Conservation (phyloP, 2,797 vertebrate species). For the Alosa sapidissima region DNA sequence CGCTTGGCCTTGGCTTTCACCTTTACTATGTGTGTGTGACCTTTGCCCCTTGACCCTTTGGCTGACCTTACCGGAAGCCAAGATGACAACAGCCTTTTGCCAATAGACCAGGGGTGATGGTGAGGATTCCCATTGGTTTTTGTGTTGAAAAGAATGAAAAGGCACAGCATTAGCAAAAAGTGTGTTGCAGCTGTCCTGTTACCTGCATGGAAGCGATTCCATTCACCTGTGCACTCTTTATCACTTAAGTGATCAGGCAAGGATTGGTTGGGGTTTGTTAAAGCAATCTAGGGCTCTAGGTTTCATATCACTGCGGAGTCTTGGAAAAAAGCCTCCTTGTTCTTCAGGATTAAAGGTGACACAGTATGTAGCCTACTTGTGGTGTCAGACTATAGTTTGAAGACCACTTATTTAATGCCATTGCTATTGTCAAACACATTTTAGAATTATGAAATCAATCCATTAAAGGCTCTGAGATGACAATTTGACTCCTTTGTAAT, state of each 20-base stretch:
- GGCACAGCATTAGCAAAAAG: conserved; percentile 53
- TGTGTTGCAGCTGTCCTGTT: conserved; percentile 53
- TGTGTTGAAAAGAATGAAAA: conserved; percentile 76
- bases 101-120: conserved; percentile 99
- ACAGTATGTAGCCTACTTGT: background rate
- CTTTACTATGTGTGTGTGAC: conserved; percentile 99
- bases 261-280: background rate
- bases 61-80: conserved; percentile 99
- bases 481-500: background rate
- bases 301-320: background rate
- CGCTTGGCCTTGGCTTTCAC: conserved; percentile 99
- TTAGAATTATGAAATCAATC: background rate
- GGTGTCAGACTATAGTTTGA: background rate
- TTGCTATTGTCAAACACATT: conserved; percentile 1
- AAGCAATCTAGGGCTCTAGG: background rate
- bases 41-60: conserved; percentile 99
- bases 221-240: conserved; percentile 17
- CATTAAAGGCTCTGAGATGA: background rate
- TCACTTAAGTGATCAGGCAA: conserved; percentile 22
- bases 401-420: conserved; percentile 9
- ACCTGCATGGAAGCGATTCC: conserved; percentile 52
- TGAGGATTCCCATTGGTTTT: conserved; percentile 97
- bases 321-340: conserved; percentile 12
- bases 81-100: conserved; percentile 99
- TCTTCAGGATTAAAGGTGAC: conserved; percentile 20